Conservation (phyloP, 2,888 invertebrate species). For the Tricholauxania praeusta region DNA sequence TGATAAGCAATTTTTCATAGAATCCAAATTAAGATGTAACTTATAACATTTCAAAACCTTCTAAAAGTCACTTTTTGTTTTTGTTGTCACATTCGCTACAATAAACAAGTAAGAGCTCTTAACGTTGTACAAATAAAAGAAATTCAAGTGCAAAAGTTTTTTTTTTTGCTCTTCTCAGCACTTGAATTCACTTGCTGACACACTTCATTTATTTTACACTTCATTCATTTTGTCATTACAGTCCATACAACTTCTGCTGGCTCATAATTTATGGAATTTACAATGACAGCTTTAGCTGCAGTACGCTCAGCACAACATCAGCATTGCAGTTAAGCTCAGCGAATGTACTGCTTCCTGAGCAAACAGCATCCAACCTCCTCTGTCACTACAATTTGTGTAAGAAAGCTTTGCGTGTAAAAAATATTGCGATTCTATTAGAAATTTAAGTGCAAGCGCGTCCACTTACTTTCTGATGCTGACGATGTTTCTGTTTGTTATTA, state of each 20-base stretch:
- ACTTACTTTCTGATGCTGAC: too few relatives aligned
- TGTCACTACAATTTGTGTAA: conserved; percentile 23
- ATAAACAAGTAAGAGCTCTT: not conserved
- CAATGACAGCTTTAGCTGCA: conserved; percentile 5
- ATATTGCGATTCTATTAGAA: conserved; percentile 22
- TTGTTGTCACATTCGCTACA: not conserved
- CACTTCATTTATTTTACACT: not conserved
- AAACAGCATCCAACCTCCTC: conserved; percentile 4
- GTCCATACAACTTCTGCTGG: not conserved
- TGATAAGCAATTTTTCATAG: too few relatives aligned
- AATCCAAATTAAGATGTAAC: too few relatives aligned
- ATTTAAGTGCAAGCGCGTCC: conserved; percentile 1
- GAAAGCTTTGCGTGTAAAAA: conserved; percentile 12
- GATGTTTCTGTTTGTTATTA: not conserved
- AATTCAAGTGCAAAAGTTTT: not conserved
- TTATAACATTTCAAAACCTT: too few relatives aligned
- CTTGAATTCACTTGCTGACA: not conserved
- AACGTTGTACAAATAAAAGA: not conserved
- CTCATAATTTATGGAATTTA: conserved; percentile 18
- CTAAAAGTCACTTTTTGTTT: too few relatives aligned
- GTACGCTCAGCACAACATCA: not conserved
- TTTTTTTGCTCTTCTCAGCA: not conserved
- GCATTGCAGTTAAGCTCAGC: not conserved
- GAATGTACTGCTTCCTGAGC: not conserved
- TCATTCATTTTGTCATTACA: not conserved